Conservation (phyloP, 2,113 vertebrate genomes). For the Puffinus mauretanicus region DNA sequence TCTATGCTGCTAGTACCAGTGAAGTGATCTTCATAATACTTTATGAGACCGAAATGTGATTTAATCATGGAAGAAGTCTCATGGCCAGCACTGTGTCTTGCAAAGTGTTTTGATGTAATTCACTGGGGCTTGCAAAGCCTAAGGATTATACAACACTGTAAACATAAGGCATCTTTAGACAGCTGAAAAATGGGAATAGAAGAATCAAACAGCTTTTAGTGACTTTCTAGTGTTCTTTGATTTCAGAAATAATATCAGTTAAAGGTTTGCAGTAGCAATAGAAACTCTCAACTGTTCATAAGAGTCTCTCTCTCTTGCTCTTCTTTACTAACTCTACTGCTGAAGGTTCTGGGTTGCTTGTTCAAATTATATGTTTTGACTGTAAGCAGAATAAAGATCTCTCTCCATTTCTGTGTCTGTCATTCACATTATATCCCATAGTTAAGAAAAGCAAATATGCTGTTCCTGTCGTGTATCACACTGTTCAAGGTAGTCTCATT, state of each 20-base stretch:
- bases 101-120: neutral
- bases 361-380: neutral
- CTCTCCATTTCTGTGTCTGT: neutral
- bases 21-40: neutral
- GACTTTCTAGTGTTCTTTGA: neutral
- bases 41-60: neutral
- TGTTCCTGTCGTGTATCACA: neutral
- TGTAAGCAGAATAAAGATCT: neutral
- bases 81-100: neutral
- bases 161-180: neutral
- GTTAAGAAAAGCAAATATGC: neutral
- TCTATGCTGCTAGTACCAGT: neutral
- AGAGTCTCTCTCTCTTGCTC: neutral
- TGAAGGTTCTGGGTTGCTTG: neutral
- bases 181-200: neutral
- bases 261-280: neutral
- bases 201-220: neutral
- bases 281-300: neutral
- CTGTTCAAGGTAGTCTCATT: neutral
- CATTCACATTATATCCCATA: neutral
- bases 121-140: neutral
- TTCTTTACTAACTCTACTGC: neutral
- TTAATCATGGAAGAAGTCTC: neutral
- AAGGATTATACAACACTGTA: neutral
- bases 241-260: neutral